Evolutionary conservation across 2,888 invertebrate genomes (phyloP).

Genomic region (Chloromyia formosa): DNA sequence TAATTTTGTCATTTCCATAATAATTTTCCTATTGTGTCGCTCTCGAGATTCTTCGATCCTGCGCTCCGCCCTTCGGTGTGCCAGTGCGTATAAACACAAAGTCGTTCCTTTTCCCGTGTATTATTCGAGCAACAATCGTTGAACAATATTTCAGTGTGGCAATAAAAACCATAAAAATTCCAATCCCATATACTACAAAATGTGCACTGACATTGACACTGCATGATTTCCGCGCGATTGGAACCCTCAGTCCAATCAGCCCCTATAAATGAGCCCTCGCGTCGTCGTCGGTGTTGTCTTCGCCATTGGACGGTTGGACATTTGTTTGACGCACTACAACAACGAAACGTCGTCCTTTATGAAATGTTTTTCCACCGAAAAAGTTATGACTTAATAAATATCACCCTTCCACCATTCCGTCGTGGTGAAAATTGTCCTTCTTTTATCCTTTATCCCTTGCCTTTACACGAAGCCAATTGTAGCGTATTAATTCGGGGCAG

Average conservation of each 20-base stretch:
- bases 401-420: constrained; percentile 29
- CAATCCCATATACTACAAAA: constrained; percentile 13
- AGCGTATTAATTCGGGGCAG: constrained; percentile 29
- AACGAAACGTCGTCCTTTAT: not conserved
- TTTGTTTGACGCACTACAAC: not conserved
- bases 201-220: constrained; percentile 35
- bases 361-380: not conserved
- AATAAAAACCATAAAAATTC: constrained; percentile 38
- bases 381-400: constrained; percentile 43
- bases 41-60: constrained; percentile 3
- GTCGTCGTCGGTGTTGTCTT: too few relatives aligned
- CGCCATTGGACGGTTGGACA: not conserved
- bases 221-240: not conserved
- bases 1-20: constrained; percentile 33
- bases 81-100: not conserved
- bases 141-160: constrained; percentile 11
- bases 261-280: constrained; percentile 13
- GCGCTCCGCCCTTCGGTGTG: not conserved
- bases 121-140: constrained; percentile 10
- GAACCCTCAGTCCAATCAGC: not conserved
- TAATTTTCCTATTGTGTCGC: constrained; percentile 19
- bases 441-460: constrained; percentile 9
- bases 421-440: not conserved
- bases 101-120: not conserved
- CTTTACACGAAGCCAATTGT: constrained; percentile 34